Conservation (phyloP, 1,140 invertebrate species). For the Amphibalanus amphitrite region DNA sequence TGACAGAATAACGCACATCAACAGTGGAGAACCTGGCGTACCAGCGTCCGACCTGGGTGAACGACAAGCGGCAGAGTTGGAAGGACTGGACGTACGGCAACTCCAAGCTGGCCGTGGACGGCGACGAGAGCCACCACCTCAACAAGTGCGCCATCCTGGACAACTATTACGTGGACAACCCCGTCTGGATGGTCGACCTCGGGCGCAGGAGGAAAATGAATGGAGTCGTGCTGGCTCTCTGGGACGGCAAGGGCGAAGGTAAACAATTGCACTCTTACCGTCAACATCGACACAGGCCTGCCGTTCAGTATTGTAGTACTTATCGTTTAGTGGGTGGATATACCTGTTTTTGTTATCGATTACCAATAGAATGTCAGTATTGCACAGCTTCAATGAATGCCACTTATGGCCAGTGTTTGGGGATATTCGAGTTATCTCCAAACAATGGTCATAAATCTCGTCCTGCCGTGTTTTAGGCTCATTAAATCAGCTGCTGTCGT, state of each 20-base stretch:
- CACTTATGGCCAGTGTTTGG: too few species aligned
- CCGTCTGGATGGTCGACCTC: too few species aligned
- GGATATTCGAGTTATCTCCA: too few species aligned
- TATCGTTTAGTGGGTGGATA: background rate
- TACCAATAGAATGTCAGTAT: too few species aligned
- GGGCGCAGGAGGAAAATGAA: slow-evolving; percentile 25
- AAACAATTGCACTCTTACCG: slow-evolving; percentile 20
- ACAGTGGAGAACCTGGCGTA: slow-evolving; percentile 38
- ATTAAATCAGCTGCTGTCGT: too few species aligned
- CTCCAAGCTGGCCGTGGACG: slow-evolving; percentile 28
- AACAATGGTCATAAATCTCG: too few species aligned
- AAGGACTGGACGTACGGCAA: slow-evolving; percentile 28
- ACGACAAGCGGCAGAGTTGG: slow-evolving; percentile 35
- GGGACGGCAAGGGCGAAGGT: too few species aligned
- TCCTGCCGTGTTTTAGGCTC: too few species aligned
- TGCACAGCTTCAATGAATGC: too few species aligned
- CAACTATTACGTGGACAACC: slow-evolving; percentile 37
- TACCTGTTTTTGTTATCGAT: background rate
- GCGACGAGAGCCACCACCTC: slow-evolving; percentile 25
- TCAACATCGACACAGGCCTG: slow-evolving; percentile 1
- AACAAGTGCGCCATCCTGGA: slow-evolving; percentile 34
- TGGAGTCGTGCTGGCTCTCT: slow-evolving; percentile 34
- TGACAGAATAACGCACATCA: too few species aligned
- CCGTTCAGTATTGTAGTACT: background rate
- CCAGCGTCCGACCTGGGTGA: slow-evolving; percentile 35